Conservation (phyloP, 2,888 invertebrate genomes). For the Rotaria magnacalcarata region DNA sequence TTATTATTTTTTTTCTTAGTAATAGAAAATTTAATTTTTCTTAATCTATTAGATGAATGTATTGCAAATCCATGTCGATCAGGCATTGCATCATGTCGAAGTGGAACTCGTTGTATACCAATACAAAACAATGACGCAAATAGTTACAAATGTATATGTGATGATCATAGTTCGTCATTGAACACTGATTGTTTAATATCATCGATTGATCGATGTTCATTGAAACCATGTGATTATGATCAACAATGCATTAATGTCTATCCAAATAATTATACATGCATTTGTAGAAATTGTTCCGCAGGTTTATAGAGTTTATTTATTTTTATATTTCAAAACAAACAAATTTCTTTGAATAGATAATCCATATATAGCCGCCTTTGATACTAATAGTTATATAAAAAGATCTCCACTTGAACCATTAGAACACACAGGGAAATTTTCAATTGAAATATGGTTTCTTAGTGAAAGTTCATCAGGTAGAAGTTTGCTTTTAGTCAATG, state of each 20-base stretch:
- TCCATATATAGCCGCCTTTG: not conserved
- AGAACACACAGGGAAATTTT: not conserved
- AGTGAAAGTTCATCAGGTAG: not conserved
- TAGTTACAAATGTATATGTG: slow-evolving; percentile 5
- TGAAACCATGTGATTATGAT: slow-evolving; percentile 12
- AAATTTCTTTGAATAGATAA: not conserved
- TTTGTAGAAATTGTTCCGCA: not conserved
- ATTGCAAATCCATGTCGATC: slow-evolving; percentile 27
- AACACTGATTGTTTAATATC: not conserved
- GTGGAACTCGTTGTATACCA: not conserved
- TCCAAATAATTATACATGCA: slow-evolving; percentile 25
- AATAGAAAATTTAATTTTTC: not conserved
- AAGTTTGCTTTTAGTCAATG: not conserved
- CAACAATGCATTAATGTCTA: slow-evolving; percentile 25
- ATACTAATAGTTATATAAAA: not conserved
- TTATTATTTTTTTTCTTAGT: not conserved
- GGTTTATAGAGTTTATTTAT: not conserved
- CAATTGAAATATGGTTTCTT: slow-evolving; percentile 24
- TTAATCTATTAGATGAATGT: not conserved
- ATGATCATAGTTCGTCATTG: not conserved
- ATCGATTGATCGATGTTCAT: slow-evolving; percentile 4
- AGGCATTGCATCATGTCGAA: not conserved
- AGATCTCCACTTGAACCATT: not conserved
- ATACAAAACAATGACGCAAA: slow-evolving; percentile 18
- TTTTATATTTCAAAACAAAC: not conserved